Base-by-base conservation (phyloP, 2,888 invertebrate genomes). In the Miltochrista miniata region DNA sequence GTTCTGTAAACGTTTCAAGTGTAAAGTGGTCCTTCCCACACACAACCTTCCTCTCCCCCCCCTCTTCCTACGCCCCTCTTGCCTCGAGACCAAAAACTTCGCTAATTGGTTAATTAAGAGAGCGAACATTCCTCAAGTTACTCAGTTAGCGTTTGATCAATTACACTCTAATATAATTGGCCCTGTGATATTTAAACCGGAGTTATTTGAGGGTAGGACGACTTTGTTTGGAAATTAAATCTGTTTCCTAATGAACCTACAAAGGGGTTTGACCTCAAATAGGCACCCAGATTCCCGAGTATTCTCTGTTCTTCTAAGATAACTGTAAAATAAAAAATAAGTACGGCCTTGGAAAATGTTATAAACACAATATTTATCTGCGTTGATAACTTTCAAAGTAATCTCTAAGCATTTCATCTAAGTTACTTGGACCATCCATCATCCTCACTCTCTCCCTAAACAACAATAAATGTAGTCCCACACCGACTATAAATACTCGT, bases 21-120 rank as follows among this genome's bases (percentile, higher is more conserved):
- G 18, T 2, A 24, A 35, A 44, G 12, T 11, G 7, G 10, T 44
- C 5, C 18, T 5, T 24, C 18, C 18, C 18, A 24, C 18, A 24
- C 18, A 24, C 10, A 7, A 12, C 29, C 43, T 13, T 10, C 18
- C 15, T 1, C 9, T 18, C 7, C 4, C 13, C 43, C 0, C 7
- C 34, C 18, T 10, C 43, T 18, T 7, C 7, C 13, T n/a, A n/a
- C n/a, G n/a, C n/a, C 10, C 34, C 18, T 18, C 14, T 35, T 29
- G 11, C 40, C 18, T n/a, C 29, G 9, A 45, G 34, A 39, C 39
- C 45, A 41, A 34, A 44, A 64, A 64, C 50, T 55, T 48, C n/a
- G 31, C n/a, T 46, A 59, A 51, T 39, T 45, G 41, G 13, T 50
- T 59, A 59, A 55, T 64, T 52, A 48, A 45, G 34, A 46, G 7